Conservation (phyloP, 2,797 vertebrate genomes). For the Pangasius mekongensis region DNA sequence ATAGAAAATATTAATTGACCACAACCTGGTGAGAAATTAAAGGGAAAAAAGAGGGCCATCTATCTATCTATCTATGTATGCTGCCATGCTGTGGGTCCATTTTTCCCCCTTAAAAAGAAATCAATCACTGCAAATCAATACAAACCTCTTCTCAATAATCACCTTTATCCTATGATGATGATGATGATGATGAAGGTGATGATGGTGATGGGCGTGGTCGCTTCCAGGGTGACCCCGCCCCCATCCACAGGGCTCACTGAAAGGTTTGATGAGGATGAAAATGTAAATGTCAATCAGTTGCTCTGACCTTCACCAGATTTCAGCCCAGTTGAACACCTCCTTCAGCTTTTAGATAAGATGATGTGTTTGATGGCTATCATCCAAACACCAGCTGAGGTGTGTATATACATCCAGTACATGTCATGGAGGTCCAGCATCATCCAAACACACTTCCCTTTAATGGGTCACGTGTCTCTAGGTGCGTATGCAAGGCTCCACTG, state of each 20-base stretch:
- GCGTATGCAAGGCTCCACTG: too few relatives aligned
- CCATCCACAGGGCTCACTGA: not conserved
- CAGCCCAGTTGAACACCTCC: not conserved
- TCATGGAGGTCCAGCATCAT: not conserved
- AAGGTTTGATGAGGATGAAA: not conserved
- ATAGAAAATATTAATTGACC: not conserved
- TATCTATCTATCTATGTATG: not conserved
- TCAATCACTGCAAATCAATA: not conserved
- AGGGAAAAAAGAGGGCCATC: not conserved
- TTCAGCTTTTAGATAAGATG: not conserved
- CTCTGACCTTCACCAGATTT: not conserved
- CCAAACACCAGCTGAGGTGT: not conserved
- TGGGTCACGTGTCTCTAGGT: not conserved
- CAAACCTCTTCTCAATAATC: not conserved
- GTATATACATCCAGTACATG: not conserved
- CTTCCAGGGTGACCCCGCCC: not conserved
- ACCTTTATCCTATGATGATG: not conserved
- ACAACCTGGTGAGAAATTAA: not conserved
- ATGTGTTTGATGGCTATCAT: not conserved
- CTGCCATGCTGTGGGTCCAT: not conserved
- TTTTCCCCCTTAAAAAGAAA: not conserved
- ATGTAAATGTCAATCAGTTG: not conserved
- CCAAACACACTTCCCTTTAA: not conserved
- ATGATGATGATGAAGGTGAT: not conserved
- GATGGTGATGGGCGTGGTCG: not conserved